Base-by-base conservation (phyloP, 2,113 vertebrate species). In the Etia nguti region DNA sequence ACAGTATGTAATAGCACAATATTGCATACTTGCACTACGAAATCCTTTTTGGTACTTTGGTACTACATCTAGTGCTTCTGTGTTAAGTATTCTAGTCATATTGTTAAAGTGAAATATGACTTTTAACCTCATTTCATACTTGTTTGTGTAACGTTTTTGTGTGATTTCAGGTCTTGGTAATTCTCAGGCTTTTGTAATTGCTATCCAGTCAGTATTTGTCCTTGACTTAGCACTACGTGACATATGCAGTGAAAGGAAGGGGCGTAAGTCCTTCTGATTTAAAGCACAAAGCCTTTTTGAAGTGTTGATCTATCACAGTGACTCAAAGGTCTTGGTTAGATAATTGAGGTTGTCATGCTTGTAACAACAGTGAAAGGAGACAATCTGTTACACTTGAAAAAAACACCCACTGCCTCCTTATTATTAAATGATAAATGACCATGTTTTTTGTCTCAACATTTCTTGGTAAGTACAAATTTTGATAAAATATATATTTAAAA, bases 361-460 rank as follows among this genome's bases (percentile, higher is more conserved):
- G 18, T 57, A 34, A 16, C 24, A 41, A 31, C 13, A 41, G 41
- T 62, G 24, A 83, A 41, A 20, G n/a, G 24, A 70, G 57, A 92
- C 65, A 89, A 89, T 92, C 84, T 80, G 80, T 22, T 83, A 88
- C 88, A 92, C 92, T 94, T 94, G 92, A 62, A 80, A 83, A 56
- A 4, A 8, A 8, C 3, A 79, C 75, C 86, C 50, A 62, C 85
- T 92, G 73, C 82, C 70, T 80, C 81, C 20, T 83, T 56, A 55
- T 92, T 75, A 68, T 91, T 75, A 79, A 65, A 11, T 92, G 81
- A 90, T 89, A 62, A 93, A 79, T 92, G 56, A 88, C 20, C 6
- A 86, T 73, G 24, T 87, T 24, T 75, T 65, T 18, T 84, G 79
- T 85, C 90, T 84, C 87, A 79, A 87, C 62, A 50, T 89, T 75